A percentile compares a stretch with the other conserved stretches of the same genome.
phyloP scores from a whole-genome alignment of 2,888 invertebrate genomes.

The Xestia sexstrigata region DNA sequence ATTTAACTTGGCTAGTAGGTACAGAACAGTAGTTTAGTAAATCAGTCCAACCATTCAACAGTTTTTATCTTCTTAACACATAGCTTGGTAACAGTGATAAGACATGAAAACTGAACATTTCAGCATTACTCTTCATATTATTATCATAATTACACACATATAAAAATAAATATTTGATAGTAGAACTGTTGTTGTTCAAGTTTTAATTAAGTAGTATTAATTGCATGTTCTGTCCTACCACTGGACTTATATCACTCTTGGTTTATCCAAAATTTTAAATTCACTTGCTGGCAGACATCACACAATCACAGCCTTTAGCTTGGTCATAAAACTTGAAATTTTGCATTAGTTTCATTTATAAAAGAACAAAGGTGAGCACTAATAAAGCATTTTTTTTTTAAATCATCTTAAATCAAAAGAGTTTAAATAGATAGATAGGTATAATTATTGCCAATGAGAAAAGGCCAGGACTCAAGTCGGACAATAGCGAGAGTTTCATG shows the following conservation, averaged over 20 bases:
- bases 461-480: not conserved
- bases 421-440: not conserved
- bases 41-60: not conserved
- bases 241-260: not conserved
- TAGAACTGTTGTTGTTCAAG: not conserved
- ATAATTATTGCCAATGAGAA: not conserved
- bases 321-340: not conserved
- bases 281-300: not conserved
- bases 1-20: not conserved
- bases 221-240: not conserved
- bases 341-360: not conserved
- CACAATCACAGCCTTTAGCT: not conserved
- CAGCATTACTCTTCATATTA: not conserved
- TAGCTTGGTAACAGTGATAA: constrained; percentile 10
- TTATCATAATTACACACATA: not conserved
- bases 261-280: not conserved
- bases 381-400: not conserved
- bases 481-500: not conserved
- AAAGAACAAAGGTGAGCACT: not conserved
- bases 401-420: not conserved
- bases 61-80: constrained; percentile 1
- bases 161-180: not conserved
- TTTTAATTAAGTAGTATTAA: not conserved
- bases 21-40: not conserved
- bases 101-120: not conserved